A percentile compares a stretch with the other conserved stretches of the same genome.
Conservation (phyloP, 1,140 invertebrate species). For the Onthophagus taurus region DNA sequence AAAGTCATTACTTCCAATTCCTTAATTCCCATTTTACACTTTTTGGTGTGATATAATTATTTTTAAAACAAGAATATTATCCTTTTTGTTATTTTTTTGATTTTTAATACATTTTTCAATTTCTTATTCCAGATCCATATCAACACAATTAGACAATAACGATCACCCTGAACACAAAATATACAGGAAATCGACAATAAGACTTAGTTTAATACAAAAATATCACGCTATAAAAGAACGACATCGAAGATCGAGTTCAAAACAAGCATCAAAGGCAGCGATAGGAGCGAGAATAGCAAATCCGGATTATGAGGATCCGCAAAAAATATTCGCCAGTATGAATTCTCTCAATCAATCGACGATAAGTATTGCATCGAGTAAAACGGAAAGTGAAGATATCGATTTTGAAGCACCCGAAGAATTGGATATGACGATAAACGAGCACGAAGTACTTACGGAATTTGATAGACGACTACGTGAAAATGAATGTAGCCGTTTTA, state of each 20-base stretch:
- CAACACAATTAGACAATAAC: slow-evolving; percentile 33
- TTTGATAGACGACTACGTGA: slow-evolving; percentile 8
- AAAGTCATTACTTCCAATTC: too few relatives aligned
- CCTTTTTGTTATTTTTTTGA: too few relatives aligned
- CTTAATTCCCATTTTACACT: too few relatives aligned
- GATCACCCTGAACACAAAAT: slow-evolving; percentile 37
- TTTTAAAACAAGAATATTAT: too few relatives aligned
- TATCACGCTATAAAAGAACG: slow-evolving; percentile 46
- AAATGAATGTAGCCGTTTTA: background rate
- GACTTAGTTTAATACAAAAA: slow-evolving; percentile 44
- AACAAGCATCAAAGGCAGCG: slow-evolving; percentile 71
- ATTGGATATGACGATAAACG: slow-evolving; percentile 32
- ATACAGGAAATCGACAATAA: slow-evolving; percentile 38
- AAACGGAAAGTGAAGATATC: slow-evolving; percentile 4
- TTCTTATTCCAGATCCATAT: slow-evolving; percentile 27
- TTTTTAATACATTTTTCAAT: slow-evolving; percentile 4
- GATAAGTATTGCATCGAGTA: slow-evolving; percentile 3
- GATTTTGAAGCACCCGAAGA: slow-evolving; percentile 20
- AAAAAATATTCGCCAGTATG: slow-evolving; percentile 24
- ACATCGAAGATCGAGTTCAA: slow-evolving; percentile 44
- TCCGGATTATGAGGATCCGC: slow-evolving; percentile 75
- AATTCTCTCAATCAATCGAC: slow-evolving; percentile 7
- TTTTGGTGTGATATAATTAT: too few relatives aligned
- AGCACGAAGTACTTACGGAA: slow-evolving; percentile 29
- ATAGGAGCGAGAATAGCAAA: slow-evolving; percentile 78